Evolutionary conservation across 2,797 vertebrate species (phyloP), one percentile per base, ranked within the genome.

Genomic region (Phoxinus dragarum): DNA sequence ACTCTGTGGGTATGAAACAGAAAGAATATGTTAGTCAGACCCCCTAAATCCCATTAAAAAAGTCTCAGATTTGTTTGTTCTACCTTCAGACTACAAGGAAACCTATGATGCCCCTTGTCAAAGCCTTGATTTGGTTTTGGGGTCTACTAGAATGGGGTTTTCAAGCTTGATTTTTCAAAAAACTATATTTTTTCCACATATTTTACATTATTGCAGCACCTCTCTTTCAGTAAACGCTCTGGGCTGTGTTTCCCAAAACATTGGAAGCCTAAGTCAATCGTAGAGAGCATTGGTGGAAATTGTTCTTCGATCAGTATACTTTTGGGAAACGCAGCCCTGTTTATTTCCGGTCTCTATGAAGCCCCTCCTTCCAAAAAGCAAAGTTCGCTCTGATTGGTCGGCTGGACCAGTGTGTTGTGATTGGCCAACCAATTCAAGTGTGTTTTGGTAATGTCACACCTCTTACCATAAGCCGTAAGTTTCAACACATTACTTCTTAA

Each of bases 1-100:
- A 0, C 94, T 95, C 98, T 99, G 90, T 66, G 71, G 40, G 64
- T 8, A 34, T 8, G 23, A 67, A 7, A 81, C 3, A 67, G 21
- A 59, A 64, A n/a, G 6, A 16, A 73, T 59, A 42, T 56, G 40
- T 11, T 5, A 14, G 64, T 82, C 81, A 82, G 8, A 7, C 31
- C 31, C 19, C 21, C 6, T 52, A 74, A 75, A 36, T 52, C 6
- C 73, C 19, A 54, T 40, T 76, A 38, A 16, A 38, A 56, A 56
- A n/a, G 5, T n/a, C 49, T 56, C 34, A 10, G 17, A 38, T 36
- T 68, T 23, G 36, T 40, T 69, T 38, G 19, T 21, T 40, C 67
- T 69, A 11, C 17, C 61, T 16, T 34, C 27, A 38, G 17, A 9
- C 17, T 38, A 9, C 23, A 5, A 38, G 34, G 8, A 17, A 68